Evolutionary conservation across 2,797 vertebrate species (phyloP), one percentile per base, ranked within the genome.

Genomic region (Dermochelys coriacea): DNA sequence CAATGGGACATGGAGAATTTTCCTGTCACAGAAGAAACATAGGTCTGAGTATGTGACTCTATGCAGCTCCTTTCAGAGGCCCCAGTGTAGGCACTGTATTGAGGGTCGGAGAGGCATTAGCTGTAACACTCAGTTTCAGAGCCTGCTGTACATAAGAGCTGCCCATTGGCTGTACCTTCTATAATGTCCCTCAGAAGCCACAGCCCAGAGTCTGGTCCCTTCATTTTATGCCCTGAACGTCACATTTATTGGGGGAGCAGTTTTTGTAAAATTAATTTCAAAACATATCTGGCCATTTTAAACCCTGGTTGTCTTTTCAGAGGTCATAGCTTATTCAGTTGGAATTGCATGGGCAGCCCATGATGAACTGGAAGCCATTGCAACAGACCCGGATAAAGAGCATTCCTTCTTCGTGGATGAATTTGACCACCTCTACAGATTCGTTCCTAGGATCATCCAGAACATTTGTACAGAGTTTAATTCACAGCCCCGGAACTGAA

Each of bases 391-490:
- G 0, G 98, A 99, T 97, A 99, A 98, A 89, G 99, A 99, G 29
- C 99, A 99, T 96, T 99, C 99, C 90, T 99, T 99, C 98, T 99
- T 99, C 0, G 99, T 99, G 94, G 99, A 99, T 11, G 99, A 99
- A 96, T 99, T 99, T 81, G 99, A 99, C 98, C 98, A 98, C 97
- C 99, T 99, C 83, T 99, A 99, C 98, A 98, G 97, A 91, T 98
- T 98, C 6, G 99, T 99, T 41, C 97, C 99, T 81, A 99, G 98
- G 96, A 99, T 99, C 95, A 99, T 99, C 95, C 98, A 98, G 98
- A 99, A 99, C 97, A 99, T 99, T 98, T 99, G 99, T 97, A 98
- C 98, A 93, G 99, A 99, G 97, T 99, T 99, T 98, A 99, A 99
- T 98, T 99, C 99, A 25, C 99, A 99, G 97, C 99, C 99, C 77